Base-by-base conservation (phyloP, 2,797 vertebrate genomes). In the Eulemur coronatus region DNA sequence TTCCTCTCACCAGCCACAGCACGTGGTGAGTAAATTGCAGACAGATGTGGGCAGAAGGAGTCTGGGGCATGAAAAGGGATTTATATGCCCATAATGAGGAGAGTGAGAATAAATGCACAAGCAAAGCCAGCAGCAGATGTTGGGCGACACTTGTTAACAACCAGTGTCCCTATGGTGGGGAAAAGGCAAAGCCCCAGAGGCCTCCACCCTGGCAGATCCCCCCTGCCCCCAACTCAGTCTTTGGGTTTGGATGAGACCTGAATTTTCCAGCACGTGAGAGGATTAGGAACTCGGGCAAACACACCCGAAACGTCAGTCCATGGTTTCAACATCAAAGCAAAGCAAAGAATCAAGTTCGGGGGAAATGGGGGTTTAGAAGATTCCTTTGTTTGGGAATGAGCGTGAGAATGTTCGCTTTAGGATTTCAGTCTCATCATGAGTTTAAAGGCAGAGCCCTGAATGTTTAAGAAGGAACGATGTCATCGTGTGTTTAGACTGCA, bases 41-140 rank as follows among this genome's bases (percentile, higher is more conserved):
- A 59, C 97, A 97, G 95, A 96, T 91, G 97, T 82, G 78, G 84
- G 76, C 97, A 94, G 78, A 43, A 92, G 76, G 69, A 75, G 89
- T 73, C 50, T 55, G 46, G 93, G 85, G 67, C 76, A 6, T 24
- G 46, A 65, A 70, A 73, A 90, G 94, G 84, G 67, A 96, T 95
- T 75, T 96, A 33, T 57, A 11, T 80, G 63, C 82, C 80, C 17
- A 0, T 78, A 78, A 84, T 20, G 65, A 97, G 91, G 69, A 96
- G 57, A 89, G 14, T 1, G 70, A 59, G 35, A 76, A 46, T 33
- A 35, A 57, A 69, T 0, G 30, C 10, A 10, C 61, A 43, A 61
- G 70, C 72, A 10, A 5, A 43, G 78, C 63, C 18, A 33, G 59
- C n/a, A 10, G 84, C 96, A 97, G 95, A 84, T 96, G 89, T 28